Percentiles rank a stretch among this genome's conserved stretches.
Conservation (phyloP, 2,113 vertebrate species). For the Globicephala melas region DNA sequence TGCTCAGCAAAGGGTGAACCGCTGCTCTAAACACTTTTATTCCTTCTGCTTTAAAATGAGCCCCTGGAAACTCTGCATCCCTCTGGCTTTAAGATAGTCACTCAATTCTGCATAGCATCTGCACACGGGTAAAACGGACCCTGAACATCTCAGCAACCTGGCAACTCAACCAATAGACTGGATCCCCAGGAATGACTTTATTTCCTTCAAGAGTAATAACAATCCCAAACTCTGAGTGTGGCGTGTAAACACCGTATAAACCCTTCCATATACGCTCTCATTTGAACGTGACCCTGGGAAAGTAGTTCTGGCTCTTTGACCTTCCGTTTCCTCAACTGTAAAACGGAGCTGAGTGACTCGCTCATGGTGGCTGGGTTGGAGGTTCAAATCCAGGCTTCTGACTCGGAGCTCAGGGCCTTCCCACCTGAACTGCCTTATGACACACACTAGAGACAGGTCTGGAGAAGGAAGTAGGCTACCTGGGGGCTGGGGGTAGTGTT, state of each 20-base stretch:
- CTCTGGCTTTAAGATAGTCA: not conserved
- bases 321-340: not conserved
- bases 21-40: not conserved
- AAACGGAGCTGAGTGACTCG: rapidly evolving
- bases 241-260: not conserved
- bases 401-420: not conserved
- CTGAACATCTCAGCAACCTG: not conserved
- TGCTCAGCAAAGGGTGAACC: not conserved
- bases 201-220: not conserved
- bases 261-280: not conserved
- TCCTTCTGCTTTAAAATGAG: not conserved
- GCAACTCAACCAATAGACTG: not conserved
- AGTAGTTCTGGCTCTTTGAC: not conserved
- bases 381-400: not conserved
- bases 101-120: not conserved
- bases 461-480: not conserved
- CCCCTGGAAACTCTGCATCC: not conserved
- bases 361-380: not conserved
- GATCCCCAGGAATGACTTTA: not conserved
- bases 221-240: not conserved
- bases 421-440: not conserved
- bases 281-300: not conserved
- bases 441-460: not conserved
- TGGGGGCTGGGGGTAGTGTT: not conserved
- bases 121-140: not conserved